Conservation (phyloP, 2,113 vertebrate species). For the Vulpes lagopus region DNA sequence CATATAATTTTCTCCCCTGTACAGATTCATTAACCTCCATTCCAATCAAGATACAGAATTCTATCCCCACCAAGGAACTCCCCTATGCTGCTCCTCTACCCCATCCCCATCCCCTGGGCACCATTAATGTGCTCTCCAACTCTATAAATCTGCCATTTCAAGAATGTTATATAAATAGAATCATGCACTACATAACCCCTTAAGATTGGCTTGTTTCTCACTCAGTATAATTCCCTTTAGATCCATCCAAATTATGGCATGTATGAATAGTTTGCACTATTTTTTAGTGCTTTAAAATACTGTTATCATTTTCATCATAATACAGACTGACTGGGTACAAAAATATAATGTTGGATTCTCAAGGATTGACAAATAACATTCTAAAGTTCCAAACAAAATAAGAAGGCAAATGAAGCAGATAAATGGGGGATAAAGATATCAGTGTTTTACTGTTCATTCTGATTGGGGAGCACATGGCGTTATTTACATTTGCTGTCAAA, state of each 20-base stretch:
- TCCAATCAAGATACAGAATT: not conserved
- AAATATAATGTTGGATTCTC: not conserved
- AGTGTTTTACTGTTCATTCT: not conserved
- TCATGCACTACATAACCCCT: not conserved
- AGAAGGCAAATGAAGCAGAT: not conserved
- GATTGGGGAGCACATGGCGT: not conserved
- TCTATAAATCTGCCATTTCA: not conserved
- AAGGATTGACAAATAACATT: not conserved
- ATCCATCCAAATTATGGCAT: not conserved
- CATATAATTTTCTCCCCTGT: not conserved
- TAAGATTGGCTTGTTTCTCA: not conserved
- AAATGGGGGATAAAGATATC: not conserved
- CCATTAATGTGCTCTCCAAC: not conserved
- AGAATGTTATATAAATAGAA: not conserved
- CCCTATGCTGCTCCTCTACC: not conserved
- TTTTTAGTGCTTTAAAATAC: slow-evolving; percentile 34
- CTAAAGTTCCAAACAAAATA: slow-evolving; percentile 9
- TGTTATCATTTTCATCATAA: slow-evolving; percentile 13
- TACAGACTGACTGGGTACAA: not conserved
- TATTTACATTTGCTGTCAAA: not conserved
- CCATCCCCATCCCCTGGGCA: not conserved
- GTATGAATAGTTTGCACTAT: not conserved
- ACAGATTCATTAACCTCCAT: not conserved
- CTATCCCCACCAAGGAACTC: not conserved
- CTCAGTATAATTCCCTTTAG: not conserved